Conservation (phyloP, 1,140 invertebrate species). For the Drosophila athabasca region DNA sequence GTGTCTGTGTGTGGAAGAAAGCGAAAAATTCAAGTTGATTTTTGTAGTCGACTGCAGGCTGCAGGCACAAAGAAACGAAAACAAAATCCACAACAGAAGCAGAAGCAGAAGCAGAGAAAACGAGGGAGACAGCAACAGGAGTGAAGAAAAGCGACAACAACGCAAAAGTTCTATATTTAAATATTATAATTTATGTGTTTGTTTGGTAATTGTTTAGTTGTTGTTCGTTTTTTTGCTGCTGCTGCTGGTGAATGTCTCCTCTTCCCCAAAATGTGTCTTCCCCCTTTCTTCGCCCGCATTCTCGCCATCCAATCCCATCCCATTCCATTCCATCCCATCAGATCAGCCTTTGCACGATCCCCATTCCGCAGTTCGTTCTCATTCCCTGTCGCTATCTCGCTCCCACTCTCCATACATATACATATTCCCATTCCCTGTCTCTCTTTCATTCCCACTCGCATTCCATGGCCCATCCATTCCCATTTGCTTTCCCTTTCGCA, state of each 20-base stretch:
- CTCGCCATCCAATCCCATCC: not conserved
- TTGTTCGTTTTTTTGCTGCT: not conserved
- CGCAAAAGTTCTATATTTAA: slow-evolving; percentile 82
- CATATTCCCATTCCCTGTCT: slow-evolving; percentile 41
- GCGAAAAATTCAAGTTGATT: slow-evolving; percentile 52
- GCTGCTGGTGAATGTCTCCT: no score
- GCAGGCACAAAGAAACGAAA: slow-evolving; percentile 39
- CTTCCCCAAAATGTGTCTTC: slow-evolving; percentile 28
- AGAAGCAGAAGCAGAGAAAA: slow-evolving; percentile 3
- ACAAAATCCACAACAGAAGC: slow-evolving; percentile 14
- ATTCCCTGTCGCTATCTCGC: slow-evolving; percentile 27
- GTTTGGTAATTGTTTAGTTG: slow-evolving; percentile 68
- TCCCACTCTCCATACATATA: slow-evolving; percentile 9
- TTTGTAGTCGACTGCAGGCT: slow-evolving; percentile 13
- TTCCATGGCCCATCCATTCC: slow-evolving; percentile 3
- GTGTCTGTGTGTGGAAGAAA: slow-evolving; percentile 39
- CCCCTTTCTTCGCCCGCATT: slow-evolving; percentile 13
- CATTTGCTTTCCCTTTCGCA: not conserved
- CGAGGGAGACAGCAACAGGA: slow-evolving; percentile 29
- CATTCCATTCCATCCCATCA: not conserved
- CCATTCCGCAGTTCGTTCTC: slow-evolving; percentile 36
- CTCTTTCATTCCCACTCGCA: slow-evolving; percentile 3
- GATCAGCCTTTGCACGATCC: slow-evolving; percentile 30
- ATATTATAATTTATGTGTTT: slow-evolving; percentile 82
- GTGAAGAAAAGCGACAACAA: slow-evolving; percentile 53